Evolutionary conservation across 53 echinoderm and acorn worm genomes (phyloP).

Genomic region (Crossaster papposus): DNA sequence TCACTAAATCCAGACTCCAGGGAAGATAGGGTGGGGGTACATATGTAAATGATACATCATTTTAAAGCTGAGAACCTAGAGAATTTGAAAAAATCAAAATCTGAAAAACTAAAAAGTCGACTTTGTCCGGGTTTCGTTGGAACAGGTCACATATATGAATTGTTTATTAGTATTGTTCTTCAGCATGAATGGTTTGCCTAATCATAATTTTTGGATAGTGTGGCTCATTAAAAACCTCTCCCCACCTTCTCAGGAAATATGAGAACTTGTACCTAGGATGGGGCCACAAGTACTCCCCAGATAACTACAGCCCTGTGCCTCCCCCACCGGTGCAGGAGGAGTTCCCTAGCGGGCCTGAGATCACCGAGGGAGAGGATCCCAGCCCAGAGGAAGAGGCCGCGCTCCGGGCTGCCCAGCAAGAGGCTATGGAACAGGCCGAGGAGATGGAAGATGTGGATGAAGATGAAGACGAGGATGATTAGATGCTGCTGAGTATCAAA

Average conservation of each 20-base stretch:
- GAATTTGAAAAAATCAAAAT: too few species aligned
- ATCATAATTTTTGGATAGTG: not conserved
- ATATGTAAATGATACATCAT: too few species aligned
- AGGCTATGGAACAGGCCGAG: constrained; percentile 91
- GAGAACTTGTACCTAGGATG: constrained; percentile 94
- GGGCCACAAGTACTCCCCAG: constrained; percentile 96
- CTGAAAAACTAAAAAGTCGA: too few species aligned
- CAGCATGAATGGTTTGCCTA: not conserved
- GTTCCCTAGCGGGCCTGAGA: constrained; percentile 97
- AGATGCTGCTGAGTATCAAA: not conserved
- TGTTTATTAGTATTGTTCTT: too few species aligned
- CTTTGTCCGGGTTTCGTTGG: too few species aligned
- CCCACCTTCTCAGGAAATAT: constrained; percentile 82
- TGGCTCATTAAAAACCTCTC: not conserved
- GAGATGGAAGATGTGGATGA: constrained; percentile 97
- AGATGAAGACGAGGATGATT: constrained; percentile 95
- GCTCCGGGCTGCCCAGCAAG: constrained; percentile 91
- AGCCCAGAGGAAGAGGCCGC: constrained; percentile 97
- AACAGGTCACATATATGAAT: too few species aligned
- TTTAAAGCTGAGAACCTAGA: too few species aligned
- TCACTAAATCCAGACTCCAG: too few species aligned
- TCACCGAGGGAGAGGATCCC: constrained; percentile 96
- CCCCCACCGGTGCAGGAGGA: constrained; percentile 93
- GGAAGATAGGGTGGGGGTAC: too few species aligned
- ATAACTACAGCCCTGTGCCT: constrained; percentile 97